Percentiles rank a stretch among this genome's conserved stretches.
phyloP scores from a whole-genome alignment of 2,113 vertebrate species.

The Columbina picui region DNA sequence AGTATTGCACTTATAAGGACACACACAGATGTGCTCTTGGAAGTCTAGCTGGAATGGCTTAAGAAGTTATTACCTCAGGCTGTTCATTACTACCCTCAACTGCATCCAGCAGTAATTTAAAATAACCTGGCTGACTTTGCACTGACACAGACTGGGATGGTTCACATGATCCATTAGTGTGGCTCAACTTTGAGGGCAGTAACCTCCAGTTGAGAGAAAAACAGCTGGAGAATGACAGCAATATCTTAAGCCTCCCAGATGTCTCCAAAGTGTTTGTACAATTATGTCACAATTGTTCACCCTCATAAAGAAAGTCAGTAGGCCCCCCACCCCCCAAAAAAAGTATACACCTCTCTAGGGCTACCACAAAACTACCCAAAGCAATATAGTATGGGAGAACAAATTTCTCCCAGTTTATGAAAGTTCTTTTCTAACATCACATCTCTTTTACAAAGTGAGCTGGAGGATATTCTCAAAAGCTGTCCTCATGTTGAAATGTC shows the following conservation, averaged over 20 bases:
- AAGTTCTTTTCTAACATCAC: not conserved
- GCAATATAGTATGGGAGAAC: not conserved
- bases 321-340: not conserved
- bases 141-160: not conserved
- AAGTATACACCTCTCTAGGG: not conserved
- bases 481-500: not conserved
- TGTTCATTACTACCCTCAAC: slow-evolving; percentile 10
- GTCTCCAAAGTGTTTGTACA: not conserved
- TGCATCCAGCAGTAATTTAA: not conserved
- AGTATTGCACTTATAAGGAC: slow-evolving; percentile 21
- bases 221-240: not conserved
- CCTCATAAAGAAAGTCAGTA: not conserved
- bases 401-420: not conserved
- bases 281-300: not conserved
- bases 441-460: not conserved
- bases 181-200: not conserved
- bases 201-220: not conserved
- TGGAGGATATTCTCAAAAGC: not conserved
- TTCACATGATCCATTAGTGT: not conserved
- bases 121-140: slow-evolving; percentile 11
- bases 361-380: not conserved
- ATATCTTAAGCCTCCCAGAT: not conserved
- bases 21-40: slow-evolving; percentile 50
- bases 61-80: slow-evolving; percentile 35
- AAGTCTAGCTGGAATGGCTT: not conserved